A percentile compares a stretch with the other conserved stretches of the same genome.
phyloP scores from a whole-genome alignment of 2,113 vertebrate species.

The Pitta sordida region DNA sequence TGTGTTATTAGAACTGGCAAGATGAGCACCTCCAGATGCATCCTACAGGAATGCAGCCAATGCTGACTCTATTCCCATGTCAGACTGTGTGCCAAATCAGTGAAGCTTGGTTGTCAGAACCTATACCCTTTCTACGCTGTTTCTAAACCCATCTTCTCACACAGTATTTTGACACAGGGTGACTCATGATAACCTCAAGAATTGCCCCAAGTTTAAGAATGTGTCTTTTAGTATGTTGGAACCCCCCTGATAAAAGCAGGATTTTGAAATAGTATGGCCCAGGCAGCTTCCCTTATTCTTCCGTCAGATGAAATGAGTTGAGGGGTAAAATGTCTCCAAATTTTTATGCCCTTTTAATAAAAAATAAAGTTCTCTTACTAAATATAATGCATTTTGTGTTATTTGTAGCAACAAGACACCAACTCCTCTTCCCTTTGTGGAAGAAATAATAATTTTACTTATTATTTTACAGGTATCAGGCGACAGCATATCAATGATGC shows the following conservation, averaged over 20 bases:
- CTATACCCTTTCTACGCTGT: not conserved
- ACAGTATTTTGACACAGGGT: not conserved
- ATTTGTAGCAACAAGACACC: not conserved
- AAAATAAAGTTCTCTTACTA: not conserved
- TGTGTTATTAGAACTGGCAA: conserved; percentile 51
- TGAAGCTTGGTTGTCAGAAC: conserved; percentile 32
- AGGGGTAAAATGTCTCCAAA: not conserved
- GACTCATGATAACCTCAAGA: not conserved
- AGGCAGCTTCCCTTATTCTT: not conserved
- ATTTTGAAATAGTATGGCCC: not conserved
- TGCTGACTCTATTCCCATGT: conserved; percentile 30
- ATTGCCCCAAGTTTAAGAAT: not conserved
- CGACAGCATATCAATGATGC: conserved; percentile 46
- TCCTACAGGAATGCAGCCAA: conserved; percentile 50
- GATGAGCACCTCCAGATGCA: conserved; percentile 61
- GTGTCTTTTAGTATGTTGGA: not conserved
- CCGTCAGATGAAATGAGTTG: not conserved
- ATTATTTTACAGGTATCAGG: conserved; percentile 55
- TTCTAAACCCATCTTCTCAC: not conserved
- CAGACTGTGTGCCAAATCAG: conserved; percentile 6
- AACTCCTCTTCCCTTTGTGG: not conserved
- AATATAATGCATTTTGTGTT: not conserved
- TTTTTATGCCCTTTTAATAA: not conserved
- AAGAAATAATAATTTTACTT: not conserved
- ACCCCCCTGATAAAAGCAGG: not conserved